These are phyloP conservation scores for Pantala flavescens DNA, from an alignment of 1,140 invertebrate species.

Conservation along the genomic window DNA sequence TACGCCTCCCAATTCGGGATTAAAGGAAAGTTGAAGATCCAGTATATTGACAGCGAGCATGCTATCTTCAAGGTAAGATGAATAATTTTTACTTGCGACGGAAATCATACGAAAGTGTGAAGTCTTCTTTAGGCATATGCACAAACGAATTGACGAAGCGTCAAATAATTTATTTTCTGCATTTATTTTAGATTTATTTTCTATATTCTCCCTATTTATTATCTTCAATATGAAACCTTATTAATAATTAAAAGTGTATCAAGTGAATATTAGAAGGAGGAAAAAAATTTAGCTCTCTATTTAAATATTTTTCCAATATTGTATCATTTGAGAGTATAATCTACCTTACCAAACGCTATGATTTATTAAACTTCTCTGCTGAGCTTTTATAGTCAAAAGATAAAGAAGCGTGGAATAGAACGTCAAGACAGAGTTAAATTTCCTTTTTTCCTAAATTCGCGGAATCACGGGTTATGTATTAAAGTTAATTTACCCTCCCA, in stretches of 20 bases:
- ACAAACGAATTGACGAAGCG: not conserved
- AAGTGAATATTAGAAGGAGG: too few species aligned
- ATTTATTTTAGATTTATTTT: not conserved
- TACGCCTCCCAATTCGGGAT: not conserved
- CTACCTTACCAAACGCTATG: too few species aligned
- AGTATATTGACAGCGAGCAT: not conserved
- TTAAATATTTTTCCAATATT: too few species aligned
- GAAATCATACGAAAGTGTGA: not conserved
- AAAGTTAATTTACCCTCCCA: too few species aligned
- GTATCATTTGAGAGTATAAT: too few species aligned
- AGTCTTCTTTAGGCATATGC: not conserved
- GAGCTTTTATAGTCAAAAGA: too few species aligned
- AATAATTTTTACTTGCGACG: not conserved
- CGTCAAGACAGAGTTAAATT: too few species aligned
- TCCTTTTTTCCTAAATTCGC: too few species aligned
- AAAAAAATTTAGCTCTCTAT: too few species aligned
- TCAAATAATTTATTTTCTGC: not conserved
- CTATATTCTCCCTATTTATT: not conserved
- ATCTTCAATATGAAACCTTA: not conserved
- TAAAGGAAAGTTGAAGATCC: not conserved
- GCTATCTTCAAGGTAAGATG: not conserved
- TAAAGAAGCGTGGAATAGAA: too few species aligned
- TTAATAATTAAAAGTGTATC: not conserved
- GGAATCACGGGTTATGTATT: too few species aligned
- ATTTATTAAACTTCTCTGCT: too few species aligned